Percentiles rank a stretch among this genome's conserved stretches.
phyloP scores from a whole-genome alignment of 2,888 invertebrate genomes.

The Drosophila maculinotata region DNA sequence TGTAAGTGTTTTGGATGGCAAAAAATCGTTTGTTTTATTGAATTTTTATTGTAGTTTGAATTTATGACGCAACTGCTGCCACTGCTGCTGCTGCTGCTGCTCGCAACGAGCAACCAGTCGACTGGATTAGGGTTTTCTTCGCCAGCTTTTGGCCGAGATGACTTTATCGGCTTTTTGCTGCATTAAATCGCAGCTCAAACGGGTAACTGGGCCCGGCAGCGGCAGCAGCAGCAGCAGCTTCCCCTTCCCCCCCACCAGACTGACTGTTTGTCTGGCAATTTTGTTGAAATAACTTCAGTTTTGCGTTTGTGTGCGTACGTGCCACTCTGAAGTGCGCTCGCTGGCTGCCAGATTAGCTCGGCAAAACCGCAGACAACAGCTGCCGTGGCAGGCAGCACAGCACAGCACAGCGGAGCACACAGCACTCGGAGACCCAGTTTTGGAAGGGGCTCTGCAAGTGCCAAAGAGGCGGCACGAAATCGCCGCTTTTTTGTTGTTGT shows the following conservation, averaged over 20 bases:
- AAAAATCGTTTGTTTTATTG: slow-evolving; percentile 82
- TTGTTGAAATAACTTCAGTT: slow-evolving; percentile 80
- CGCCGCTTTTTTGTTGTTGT: no score
- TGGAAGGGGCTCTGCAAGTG: slow-evolving; percentile 14
- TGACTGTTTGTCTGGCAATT: slow-evolving; percentile 77
- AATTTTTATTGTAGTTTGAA: slow-evolving; percentile 83
- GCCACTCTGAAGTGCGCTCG: slow-evolving; percentile 75
- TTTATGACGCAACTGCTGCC: slow-evolving; percentile 74
- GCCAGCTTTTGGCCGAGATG: slow-evolving; percentile 59
- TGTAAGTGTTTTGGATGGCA: slow-evolving; percentile 28
- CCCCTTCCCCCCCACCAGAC: not conserved
- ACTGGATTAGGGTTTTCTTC: slow-evolving; percentile 77
- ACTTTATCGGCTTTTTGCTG: slow-evolving; percentile 80
- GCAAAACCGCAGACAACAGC: slow-evolving; percentile 80
- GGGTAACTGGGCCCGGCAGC: slow-evolving; percentile 55
- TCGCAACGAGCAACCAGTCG: no score
- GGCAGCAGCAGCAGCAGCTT: not conserved
- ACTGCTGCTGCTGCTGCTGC: no score
- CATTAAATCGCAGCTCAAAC: slow-evolving; percentile 76
- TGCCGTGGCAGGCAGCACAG: slow-evolving; percentile 52
- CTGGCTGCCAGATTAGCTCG: slow-evolving; percentile 74
- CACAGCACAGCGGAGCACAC: no score
- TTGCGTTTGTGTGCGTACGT: slow-evolving; percentile 79
- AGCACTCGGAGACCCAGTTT: not conserved
- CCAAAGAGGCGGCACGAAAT: slow-evolving; percentile 37